Percentiles rank a stretch among this genome's conserved stretches.
Evolutionary conservation across 2,113 vertebrate genomes (phyloP).

Genomic region (Setophaga coronata): DNA sequence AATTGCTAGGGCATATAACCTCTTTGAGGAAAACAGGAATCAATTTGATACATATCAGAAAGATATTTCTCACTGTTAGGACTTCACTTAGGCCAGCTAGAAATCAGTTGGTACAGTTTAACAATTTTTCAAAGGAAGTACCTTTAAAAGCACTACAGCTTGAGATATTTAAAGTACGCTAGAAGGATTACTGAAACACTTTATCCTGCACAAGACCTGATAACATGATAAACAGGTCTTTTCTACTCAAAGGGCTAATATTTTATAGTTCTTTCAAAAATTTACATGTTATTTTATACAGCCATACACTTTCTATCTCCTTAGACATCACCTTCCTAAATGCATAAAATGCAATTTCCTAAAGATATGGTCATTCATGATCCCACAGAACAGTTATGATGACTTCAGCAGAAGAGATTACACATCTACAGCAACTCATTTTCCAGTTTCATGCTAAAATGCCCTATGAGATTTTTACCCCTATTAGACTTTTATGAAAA

Average conservation of each 20-base stretch:
- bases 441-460: slow-evolving; percentile 59
- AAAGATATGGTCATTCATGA: slow-evolving; percentile 37
- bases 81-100: slow-evolving; percentile 44
- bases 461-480: slow-evolving; percentile 58
- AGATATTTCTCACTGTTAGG: slow-evolving; percentile 61
- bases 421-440: slow-evolving; percentile 48
- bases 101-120: background rate
- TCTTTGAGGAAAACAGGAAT: slow-evolving; percentile 75
- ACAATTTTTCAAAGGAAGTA: slow-evolving; percentile 18
- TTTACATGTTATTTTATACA: slow-evolving; percentile 55
- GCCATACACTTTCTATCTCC: slow-evolving; percentile 25
- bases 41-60: slow-evolving; percentile 65
- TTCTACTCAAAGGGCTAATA: slow-evolving; percentile 48
- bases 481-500: slow-evolving; percentile 68
- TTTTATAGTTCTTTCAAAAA: slow-evolving; percentile 50
- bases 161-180: slow-evolving; percentile 10
- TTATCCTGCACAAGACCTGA: background rate
- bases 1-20: slow-evolving; percentile 85
- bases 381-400: slow-evolving; percentile 60
- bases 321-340: slow-evolving; percentile 40
- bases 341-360: slow-evolving; percentile 49
- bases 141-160: background rate
- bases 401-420: slow-evolving; percentile 66
- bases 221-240: slow-evolving; percentile 39
- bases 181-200: slow-evolving; percentile 2